phyloP scores from a whole-genome alignment of 2,113 vertebrate species.

The Tapirus terrestris region DNA sequence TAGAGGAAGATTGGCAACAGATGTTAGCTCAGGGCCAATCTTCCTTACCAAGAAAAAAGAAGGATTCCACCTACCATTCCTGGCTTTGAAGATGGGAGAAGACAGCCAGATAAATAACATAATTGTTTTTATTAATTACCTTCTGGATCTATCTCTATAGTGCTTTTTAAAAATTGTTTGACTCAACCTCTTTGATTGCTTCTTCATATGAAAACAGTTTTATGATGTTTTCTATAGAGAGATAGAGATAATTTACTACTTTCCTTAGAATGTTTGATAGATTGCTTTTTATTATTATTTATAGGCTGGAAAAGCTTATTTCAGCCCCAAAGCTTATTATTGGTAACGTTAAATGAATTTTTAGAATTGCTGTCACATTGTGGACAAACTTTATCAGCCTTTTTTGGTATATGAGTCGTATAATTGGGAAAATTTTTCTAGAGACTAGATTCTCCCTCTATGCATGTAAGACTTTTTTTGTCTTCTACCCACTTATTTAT shows the following conservation, averaged over 20 bases:
- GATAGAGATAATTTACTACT: neutral
- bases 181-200: neutral
- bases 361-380: neutral
- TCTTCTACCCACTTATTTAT: neutral
- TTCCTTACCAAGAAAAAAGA: no score
- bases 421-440: neutral
- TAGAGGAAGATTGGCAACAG: no score
- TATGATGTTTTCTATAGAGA: neutral
- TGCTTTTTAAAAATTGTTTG: neutral
- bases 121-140: neutral
- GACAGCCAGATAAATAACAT: neutral
- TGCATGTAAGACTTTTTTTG: neutral
- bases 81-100: neutral
- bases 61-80: neutral
- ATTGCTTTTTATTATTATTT: neutral
- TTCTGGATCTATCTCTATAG: neutral
- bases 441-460: neutral
- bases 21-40: no score
- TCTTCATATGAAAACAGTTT: neutral
- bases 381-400: neutral
- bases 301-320: neutral
- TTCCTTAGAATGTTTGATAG: neutral
- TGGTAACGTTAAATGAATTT: neutral
- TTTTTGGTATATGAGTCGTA: neutral
- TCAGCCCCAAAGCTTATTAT: neutral